Base-by-base conservation (phyloP, 2,113 vertebrate species). In the Oncorhynchus mykiss region DNA sequence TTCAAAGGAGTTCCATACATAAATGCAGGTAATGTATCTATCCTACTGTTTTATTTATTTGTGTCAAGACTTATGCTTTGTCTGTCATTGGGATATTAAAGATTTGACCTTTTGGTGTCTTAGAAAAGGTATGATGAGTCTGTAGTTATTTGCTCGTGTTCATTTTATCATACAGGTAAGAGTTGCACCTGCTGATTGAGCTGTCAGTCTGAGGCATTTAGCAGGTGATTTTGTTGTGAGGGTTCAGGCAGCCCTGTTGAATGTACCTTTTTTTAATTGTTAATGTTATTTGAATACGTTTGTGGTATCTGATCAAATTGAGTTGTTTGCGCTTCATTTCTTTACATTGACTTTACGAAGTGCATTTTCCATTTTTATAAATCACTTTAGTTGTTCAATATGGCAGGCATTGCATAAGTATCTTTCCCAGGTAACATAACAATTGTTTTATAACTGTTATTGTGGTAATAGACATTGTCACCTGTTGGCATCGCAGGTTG, bases 21-120 rank as follows among this genome's bases (percentile, higher is more conserved):
- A 18, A 20, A 16, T 76, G 75, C 85, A 93, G 93, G 93, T 94
- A 90, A 93, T 85, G 78, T 59, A 71, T 31, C 20, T 54, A 16
- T n/a, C 51, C 77, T 57, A 27, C 18, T 75, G 2, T 60, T 74
- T 71, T 5, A 22, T 77, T 29, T 59, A 1, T 49, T 78, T 18
- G 65, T 8, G 49, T 1, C 12, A 68, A 7, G n/a, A 1, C 2
- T 31, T 16, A 4, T n/a, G 64, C 8, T 66, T 18, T 25, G 39
- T 48, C 31, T 73, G 16, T 51, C 27, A 60, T 65, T 73, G 31
- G 20, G 34, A 12, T 16, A 13, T 51, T 18, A 49, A 18, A 4
- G 34, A 54, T 5, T 18, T 45, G 0, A 45, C 9, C 39, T 45
- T 11, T 39, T 39, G 39, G 39, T 39, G 34, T 39, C 34, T 39